Base-by-base conservation (phyloP, 2,797 vertebrate genomes). In the Danio aesculapii region DNA sequence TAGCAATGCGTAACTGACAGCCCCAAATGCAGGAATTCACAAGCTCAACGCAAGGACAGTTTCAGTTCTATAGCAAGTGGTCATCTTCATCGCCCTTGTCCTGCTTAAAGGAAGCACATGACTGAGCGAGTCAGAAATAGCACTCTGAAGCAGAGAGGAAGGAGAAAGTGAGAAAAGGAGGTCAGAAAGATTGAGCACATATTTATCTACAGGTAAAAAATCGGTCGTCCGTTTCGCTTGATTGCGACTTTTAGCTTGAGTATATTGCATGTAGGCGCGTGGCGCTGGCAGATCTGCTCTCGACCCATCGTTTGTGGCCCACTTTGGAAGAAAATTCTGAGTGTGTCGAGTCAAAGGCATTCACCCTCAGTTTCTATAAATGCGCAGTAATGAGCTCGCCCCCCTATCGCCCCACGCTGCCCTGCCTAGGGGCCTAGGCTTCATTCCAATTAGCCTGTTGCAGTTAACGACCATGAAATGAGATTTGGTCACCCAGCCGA, bases 381-480 rank as follows among this genome's bases (percentile, higher is more conserved):
- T 66, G 73, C 39, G 16, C 68, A 61, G 77, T 85, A 86, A 86
- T 76, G 83, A 85, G 83, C 74, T 59, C 58, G 47, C 73, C 58
- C 71, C 63, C 68, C 30, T 21, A 66, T 50, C 30, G 12, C 41
- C 46, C 57, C 21, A 47, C 13, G 6, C 81, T 74, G 76, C 79
- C 61, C 79, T 59, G 77, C 88, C 87, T 81, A 61, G 17, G 81
- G 90, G 86, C 82, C 76, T 78, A 59, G 72, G 81, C 88, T 84
- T 86, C 81, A 86, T 86, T 77, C 87, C 91, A 93, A 92, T 94
- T 94, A 94, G 91, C 89, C 90, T 91, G 89, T 90, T 92, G 90
- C 86, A 62, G 79, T 82, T 92, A 90, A 90, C 84, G 53, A 90
- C 88, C 89, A 92, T 92, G 88, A 93, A 92, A 92, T 89, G 88